Conservation (phyloP, 2,888 invertebrate genomes). For the Gortyna flavago region DNA sequence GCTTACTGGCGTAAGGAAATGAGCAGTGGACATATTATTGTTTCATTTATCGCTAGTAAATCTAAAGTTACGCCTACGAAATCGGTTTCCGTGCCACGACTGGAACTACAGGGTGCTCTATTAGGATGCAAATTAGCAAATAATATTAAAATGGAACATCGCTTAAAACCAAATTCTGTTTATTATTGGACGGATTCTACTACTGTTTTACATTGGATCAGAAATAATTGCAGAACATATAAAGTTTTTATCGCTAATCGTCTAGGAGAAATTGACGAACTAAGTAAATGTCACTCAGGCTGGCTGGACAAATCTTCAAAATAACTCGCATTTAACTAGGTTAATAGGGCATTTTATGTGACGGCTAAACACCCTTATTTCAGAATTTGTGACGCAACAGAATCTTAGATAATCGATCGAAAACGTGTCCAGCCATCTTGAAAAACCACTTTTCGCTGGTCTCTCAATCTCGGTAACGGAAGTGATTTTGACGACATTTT, state of each 20-base stretch:
- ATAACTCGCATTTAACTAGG: too few species aligned
- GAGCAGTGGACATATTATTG: neutral
- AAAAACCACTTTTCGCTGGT: too few species aligned
- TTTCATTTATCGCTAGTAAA: neutral
- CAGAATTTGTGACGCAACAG: too few species aligned
- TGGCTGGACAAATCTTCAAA: too few species aligned
- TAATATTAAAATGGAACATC: neutral
- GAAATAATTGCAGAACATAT: neutral
- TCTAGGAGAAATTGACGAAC: neutral
- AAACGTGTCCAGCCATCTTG: too few species aligned
- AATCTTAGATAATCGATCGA: too few species aligned
- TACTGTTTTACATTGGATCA: conserved; percentile 9
- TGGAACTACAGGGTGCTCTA: neutral
- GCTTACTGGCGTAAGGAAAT: neutral
- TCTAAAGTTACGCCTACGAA: neutral
- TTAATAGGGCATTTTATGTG: too few species aligned
- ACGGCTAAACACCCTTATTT: too few species aligned
- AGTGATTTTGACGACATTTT: too few species aligned
- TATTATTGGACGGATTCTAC: conserved; percentile 11
- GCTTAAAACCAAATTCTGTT: neutral
- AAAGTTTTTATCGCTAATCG: neutral
- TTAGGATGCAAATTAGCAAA: neutral
- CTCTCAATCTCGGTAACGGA: too few species aligned
- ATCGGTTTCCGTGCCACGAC: neutral
- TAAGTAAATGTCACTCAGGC: too few species aligned